These are phyloP conservation scores for Nebria brevicollis DNA, from an alignment of 2,888 invertebrate species.

Conservation along the genomic window DNA sequence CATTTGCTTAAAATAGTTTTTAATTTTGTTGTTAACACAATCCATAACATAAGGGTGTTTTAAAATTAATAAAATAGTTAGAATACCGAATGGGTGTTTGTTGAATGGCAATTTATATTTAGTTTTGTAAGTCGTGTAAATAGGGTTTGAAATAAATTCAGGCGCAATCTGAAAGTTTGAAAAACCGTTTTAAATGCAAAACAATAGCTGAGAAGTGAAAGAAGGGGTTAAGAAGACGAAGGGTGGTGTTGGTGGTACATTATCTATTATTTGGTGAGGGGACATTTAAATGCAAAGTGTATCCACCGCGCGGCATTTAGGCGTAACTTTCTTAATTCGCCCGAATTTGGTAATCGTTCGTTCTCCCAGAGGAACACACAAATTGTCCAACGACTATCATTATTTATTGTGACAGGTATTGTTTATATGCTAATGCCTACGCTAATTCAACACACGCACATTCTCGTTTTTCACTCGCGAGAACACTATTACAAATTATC, in stretches of 20 bases:
- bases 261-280: conserved; percentile 45
- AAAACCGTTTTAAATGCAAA: conserved; percentile 46
- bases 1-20: too few species aligned
- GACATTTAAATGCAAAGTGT: conserved; percentile 56
- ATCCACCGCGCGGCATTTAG: conserved; percentile 52
- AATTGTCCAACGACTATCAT: conserved; percentile 19
- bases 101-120: neutral
- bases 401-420: conserved; percentile 43
- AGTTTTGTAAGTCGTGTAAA: neutral
- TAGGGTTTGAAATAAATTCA: conserved; percentile 9
- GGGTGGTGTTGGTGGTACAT: conserved; percentile 6
- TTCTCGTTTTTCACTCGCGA: neutral
- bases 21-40: too few species aligned
- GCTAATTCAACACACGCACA: neutral
- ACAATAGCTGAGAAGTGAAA: conserved; percentile 23
- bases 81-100: neutral
- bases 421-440: conserved; percentile 33
- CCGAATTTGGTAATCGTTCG: conserved; percentile 15
- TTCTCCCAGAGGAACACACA: conserved; percentile 2
- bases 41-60: too few species aligned
- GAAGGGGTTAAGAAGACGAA: neutral
- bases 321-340: conserved; percentile 55
- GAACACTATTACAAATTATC: neutral
- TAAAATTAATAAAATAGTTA: too few species aligned
- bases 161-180: conserved; percentile 39